Evolutionary conservation across 1,140 invertebrate genomes (phyloP).

Genomic region (Drosophila punjabiensis): DNA sequence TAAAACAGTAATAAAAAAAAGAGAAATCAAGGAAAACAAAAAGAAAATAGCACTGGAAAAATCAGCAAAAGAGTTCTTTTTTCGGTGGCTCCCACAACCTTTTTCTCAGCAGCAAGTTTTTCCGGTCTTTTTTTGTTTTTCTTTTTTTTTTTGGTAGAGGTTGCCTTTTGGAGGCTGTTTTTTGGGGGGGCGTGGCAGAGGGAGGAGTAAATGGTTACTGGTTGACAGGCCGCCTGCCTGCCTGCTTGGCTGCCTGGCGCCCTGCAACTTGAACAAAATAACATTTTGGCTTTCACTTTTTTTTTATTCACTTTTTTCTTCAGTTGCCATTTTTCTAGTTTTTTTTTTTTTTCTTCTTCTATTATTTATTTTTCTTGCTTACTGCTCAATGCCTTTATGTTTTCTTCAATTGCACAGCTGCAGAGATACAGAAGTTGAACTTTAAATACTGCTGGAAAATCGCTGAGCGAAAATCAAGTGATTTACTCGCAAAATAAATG

Average conservation of each 20-base stretch:
- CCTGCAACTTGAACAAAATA: slow-evolving; percentile 54
- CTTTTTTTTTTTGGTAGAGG: too few relatives aligned
- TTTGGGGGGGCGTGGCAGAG: too few relatives aligned
- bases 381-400: slow-evolving; percentile 33
- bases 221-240: slow-evolving; percentile 39
- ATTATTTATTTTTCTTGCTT: slow-evolving; percentile 36
- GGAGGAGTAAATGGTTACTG: slow-evolving; percentile 4
- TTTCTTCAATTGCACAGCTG: slow-evolving; percentile 22
- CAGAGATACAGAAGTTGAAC: slow-evolving; percentile 8
- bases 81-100: slow-evolving; percentile 13
- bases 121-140: too few relatives aligned
- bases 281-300: slow-evolving; percentile 50
- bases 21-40: slow-evolving; percentile 48
- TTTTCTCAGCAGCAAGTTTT: neutral
- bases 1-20: slow-evolving; percentile 7
- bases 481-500: neutral
- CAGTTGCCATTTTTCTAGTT: slow-evolving; percentile 11
- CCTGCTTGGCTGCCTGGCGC: slow-evolving; percentile 33
- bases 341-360: neutral
- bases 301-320: neutral
- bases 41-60: slow-evolving; percentile 45
- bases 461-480: neutral
- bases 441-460: slow-evolving; percentile 12
- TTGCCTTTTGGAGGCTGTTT: neutral
- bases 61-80: slow-evolving; percentile 28